Base-by-base conservation (phyloP, 1,140 invertebrate species). In the Bombus confusus region DNA sequence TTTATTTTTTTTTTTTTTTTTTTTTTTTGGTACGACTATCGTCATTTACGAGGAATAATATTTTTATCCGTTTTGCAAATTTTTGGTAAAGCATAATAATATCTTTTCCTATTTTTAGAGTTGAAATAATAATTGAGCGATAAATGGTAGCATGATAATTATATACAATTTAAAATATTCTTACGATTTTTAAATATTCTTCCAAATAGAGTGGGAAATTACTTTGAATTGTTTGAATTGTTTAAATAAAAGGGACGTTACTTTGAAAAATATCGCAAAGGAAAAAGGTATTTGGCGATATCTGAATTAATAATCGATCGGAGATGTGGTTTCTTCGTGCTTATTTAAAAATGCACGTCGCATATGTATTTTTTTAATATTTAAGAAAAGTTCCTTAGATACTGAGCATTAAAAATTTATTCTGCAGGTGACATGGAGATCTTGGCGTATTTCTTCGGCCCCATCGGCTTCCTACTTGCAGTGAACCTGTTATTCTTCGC, bases 401-500 rank as follows among this genome's bases (percentile, higher is more conserved):
- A n/a, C 59, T 62, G 3, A 62, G 10, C 28, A 5, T 0, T n/a
- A n/a, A n/a, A 62, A 62, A 62, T 62, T n/a, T 73, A 43, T 5
- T 10, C 87, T 95, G 94, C 94, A 97, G 96, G 96, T 91, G 96
- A 98, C 92, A 96, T 96, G 93, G 97, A 98, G 93, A 97, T 97
- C 25, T 95, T 98, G 81, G 96, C 97, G 28, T 98, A 98, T 94
- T 98, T 98, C 95, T 98, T 96, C 92, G 97, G 97, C 2, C 98
- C 98, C 1, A 96, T 98, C 71, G 98, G 97, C 28, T 95, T 97
- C 62, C 95, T 98, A 57, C 94, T 98, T 68, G 95, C 97, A 68
- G 95, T 97, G 76, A 98, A 98, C 94, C 95, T 98, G 47, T 95
- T 97, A 18, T 96, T 98, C 78, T 98, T 98, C 94, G 96, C 96